These are phyloP conservation scores for Timandra comae DNA, from an alignment of 2,888 invertebrate genomes.

Conservation along the genomic window DNA sequence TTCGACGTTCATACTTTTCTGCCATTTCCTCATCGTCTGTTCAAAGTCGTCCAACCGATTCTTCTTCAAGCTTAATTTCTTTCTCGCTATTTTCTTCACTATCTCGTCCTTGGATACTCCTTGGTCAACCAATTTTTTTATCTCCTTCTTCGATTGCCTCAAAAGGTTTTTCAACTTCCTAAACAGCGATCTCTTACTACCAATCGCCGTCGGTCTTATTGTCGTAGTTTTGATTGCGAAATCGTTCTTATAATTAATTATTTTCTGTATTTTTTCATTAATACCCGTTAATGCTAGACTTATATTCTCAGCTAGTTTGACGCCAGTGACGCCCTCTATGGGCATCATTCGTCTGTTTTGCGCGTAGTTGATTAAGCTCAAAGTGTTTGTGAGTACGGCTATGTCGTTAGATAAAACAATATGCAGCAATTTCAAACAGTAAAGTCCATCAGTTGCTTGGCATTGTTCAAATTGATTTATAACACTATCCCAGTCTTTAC, in stretches of 20 bases:
- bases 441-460: conserved; percentile 28
- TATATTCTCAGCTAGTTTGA: conserved; percentile 29
- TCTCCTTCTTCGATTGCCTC: conserved; percentile 39
- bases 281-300: conserved; percentile 27
- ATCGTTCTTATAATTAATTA: conserved; percentile 20
- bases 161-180: conserved; percentile 41
- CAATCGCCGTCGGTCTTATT: conserved; percentile 5
- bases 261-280: conserved; percentile 27
- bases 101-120: conserved; percentile 38
- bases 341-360: conserved; percentile 35
- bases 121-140: conserved; percentile 31
- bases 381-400: conserved; percentile 36
- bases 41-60: conserved; percentile 33
- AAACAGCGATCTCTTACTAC: conserved; percentile 39
- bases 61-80: conserved; percentile 34
- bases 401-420: conserved; percentile 37
- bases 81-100: conserved; percentile 35
- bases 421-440: conserved; percentile 45
- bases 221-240: background rate
- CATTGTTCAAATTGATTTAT: conserved; percentile 24
- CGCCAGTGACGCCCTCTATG: conserved; percentile 23
- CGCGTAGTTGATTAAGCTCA: conserved; percentile 34
- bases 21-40: conserved; percentile 47
- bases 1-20: conserved; percentile 34
- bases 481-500: conserved; percentile 35